Evolutionary conservation across 2,113 vertebrate genomes (phyloP).

Genomic region (Cephalophus harveyi): DNA sequence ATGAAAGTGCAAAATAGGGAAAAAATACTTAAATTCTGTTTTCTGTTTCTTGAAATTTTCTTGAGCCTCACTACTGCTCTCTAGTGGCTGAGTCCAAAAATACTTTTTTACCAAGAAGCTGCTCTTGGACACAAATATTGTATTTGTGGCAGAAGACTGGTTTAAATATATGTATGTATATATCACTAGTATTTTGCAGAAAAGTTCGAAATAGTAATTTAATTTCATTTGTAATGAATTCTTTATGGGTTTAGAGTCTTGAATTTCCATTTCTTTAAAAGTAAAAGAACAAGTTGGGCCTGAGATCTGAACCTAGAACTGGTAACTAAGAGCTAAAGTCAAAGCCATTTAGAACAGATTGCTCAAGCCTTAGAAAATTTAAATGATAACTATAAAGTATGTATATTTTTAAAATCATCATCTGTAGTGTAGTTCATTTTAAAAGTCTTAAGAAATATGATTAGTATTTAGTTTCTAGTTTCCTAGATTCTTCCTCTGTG

Average conservation of each 20-base stretch:
- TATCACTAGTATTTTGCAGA: not conserved
- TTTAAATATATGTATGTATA: not conserved
- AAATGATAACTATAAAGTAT: not conserved
- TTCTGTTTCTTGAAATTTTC: not conserved
- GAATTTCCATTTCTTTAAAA: not conserved
- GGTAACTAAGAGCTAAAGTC: not conserved
- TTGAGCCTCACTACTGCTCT: conserved; percentile 49
- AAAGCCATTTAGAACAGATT: not conserved
- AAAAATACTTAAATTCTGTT: not conserved
- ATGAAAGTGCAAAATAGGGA: not conserved
- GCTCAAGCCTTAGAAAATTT: not conserved
- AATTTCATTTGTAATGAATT: conserved; percentile 14
- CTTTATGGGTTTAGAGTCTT: not conserved
- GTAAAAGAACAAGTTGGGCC: not conserved
- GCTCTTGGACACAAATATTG: not conserved
- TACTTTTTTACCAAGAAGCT: not conserved
- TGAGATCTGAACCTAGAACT: conserved; percentile 11
- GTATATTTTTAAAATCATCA: not conserved
- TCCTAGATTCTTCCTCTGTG: not conserved
- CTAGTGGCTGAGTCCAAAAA: conserved; percentile 63
- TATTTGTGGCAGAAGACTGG: not conserved
- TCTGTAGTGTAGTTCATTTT: not conserved
- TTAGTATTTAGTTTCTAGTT: not conserved
- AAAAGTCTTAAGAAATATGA: not conserved
- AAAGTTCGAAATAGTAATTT: not conserved